Evolutionary conservation across 2,888 invertebrate species (phyloP).

Genomic region (Hirtodrosophila confusa): DNA sequence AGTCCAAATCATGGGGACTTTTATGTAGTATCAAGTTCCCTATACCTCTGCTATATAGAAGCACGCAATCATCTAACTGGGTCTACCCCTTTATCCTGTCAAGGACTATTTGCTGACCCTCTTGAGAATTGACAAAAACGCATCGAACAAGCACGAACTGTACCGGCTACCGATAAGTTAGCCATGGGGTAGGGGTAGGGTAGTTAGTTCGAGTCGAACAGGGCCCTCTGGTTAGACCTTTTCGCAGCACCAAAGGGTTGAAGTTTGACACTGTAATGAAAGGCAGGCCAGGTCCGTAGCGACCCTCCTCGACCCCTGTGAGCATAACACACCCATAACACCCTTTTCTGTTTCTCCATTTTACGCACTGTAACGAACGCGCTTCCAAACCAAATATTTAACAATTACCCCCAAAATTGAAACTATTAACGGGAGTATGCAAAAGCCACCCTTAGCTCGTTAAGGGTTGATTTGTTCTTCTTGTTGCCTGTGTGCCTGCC

Average conservation of each 20-base stretch:
- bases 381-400: slow-evolving; percentile 51
- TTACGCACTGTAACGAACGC: slow-evolving; percentile 34
- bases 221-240: not conserved
- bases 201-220: slow-evolving; percentile 18
- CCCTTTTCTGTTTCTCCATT: slow-evolving; percentile 54
- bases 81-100: not conserved
- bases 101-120: slow-evolving; percentile 20
- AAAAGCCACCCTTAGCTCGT: slow-evolving; percentile 51
- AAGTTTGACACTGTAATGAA: slow-evolving; percentile 39
- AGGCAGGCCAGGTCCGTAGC: slow-evolving; percentile 3
- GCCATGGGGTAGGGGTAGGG: slow-evolving; percentile 14
- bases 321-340: slow-evolving; percentile 17
- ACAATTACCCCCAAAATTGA: slow-evolving; percentile 60
- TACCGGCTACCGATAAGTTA: slow-evolving; percentile 26
- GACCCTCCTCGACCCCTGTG: slow-evolving; percentile 13
- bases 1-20: too few species aligned
- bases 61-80: too few species aligned
- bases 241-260: slow-evolving; percentile 51
- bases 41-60: too few species aligned
- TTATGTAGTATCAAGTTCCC: too few species aligned
- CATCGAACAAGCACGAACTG: slow-evolving; percentile 32
- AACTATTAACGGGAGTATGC: slow-evolving; percentile 23
- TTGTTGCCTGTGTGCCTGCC: too few species aligned
- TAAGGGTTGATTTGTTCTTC: slow-evolving; percentile 51
- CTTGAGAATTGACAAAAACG: slow-evolving; percentile 30